These are phyloP conservation scores for Axinella damicornis DNA, from an alignment of 37 sponge, comb jelly and placozoan species.

Conservation along the genomic window DNA sequence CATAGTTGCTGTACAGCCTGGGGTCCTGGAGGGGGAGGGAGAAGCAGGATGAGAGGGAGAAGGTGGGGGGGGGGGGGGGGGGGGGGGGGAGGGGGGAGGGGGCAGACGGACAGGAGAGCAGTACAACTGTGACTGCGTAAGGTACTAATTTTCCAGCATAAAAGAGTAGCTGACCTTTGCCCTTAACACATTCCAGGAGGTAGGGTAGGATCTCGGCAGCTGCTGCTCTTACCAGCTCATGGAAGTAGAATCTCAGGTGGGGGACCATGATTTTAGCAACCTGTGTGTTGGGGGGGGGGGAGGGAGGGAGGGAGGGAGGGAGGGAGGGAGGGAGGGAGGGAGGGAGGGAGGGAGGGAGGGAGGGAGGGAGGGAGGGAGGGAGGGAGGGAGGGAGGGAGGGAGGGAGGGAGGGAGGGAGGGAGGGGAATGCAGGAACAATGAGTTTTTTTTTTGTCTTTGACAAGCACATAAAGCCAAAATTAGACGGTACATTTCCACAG, in stretches of 20 bases:
- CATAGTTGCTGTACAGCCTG: conserved; percentile 81
- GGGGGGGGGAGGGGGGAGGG: neutral
- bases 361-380: no score
- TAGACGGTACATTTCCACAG: no score
- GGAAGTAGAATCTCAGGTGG: conserved; percentile 93
- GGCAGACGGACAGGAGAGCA: neutral
- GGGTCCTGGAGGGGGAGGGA: conserved; percentile 37
- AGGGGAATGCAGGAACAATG: no score
- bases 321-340: no score
- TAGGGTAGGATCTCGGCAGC: conserved; percentile 96
- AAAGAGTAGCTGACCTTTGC: conserved; percentile 67
- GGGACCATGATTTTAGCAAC: conserved; percentile 94
- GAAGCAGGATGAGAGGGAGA: neutral
- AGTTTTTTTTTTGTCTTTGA: no score
- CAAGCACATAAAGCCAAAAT: no score
- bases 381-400: no score
- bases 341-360: no score
- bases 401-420: no score
- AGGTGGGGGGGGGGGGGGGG: neutral
- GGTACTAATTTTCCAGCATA: no score
- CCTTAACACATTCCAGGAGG: conserved; percentile 89
- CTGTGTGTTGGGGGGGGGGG: no score
- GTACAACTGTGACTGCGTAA: no score
- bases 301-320: neutral
- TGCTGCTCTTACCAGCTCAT: conserved; percentile 94